These are phyloP conservation scores for Sphyrna mokarran DNA, from an alignment of 2,113 vertebrate genomes.

Conservation along the genomic window DNA sequence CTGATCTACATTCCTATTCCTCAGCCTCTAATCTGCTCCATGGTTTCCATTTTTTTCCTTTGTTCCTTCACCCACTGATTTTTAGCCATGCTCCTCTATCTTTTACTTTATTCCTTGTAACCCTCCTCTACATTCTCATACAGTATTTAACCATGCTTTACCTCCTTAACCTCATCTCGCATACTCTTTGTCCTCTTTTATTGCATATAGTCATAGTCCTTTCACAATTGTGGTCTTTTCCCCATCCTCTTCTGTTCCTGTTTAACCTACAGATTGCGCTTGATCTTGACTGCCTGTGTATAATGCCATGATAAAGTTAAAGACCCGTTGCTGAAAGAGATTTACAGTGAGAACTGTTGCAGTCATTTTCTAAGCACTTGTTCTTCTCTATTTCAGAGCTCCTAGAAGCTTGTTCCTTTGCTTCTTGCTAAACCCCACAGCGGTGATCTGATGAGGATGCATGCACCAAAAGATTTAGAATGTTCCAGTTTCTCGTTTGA, in stretches of 20 bases:
- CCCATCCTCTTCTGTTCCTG: background rate
- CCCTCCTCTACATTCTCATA: background rate
- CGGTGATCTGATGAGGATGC: background rate
- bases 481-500: background rate
- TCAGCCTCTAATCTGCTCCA: background rate
- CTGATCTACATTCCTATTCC: background rate
- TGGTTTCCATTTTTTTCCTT: background rate
- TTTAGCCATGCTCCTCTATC: background rate
- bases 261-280: background rate
- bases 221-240: background rate
- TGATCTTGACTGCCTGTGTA: background rate
- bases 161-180: background rate
- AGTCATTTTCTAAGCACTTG: background rate
- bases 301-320: background rate
- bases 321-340: background rate
- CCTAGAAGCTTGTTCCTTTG: background rate
- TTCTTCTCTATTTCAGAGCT: slow-evolving; percentile 5
- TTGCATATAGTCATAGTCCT: background rate
- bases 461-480: background rate
- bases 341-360: background rate
- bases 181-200: background rate
- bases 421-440: background rate
- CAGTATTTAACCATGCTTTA: background rate
- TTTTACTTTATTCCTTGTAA: background rate
- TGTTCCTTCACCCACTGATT: background rate